Evolutionary conservation across 2,797 vertebrate species (phyloP), one percentile per base, ranked within the genome.

Genomic region (Cuculus canorus): DNA sequence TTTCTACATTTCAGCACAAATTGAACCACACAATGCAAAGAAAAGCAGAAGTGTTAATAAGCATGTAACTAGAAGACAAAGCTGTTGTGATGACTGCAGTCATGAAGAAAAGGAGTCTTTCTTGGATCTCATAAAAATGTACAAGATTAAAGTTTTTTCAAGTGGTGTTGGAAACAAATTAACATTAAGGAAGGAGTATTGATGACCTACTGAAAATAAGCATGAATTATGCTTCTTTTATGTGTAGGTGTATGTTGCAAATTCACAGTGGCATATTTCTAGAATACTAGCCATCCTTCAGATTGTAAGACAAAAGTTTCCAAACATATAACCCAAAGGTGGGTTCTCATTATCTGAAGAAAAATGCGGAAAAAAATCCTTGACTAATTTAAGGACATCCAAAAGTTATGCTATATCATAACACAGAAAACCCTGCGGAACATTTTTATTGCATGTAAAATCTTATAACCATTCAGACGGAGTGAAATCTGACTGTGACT

Each of bases 41-140:
- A 85, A 95, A 88, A 92, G 43, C 30, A 59, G 69, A 88, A 90
- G 30, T 79, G 90, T 86, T 94, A 92, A 85, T 71, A 95, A 92
- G 56, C 61, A 57, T 13, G 23, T 85, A 90, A 85, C 50, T 78
- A 47, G 73, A 87, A 81, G 60, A 72, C 16, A 93, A 89, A 94
- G 37, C 65, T 79, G 27, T 60, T 39, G 4, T 35, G 43, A 70
- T 63, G 43, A 73, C 28, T 1, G 3, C 2, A 11, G 68, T 52
- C 52, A 45, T 10, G 27, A 43, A 73, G 72, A 73, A 95, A 80
- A 86, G 73, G 5, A 85, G 33, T 82, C 48, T 47, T 92, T 61
- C 43, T 35, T 79, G 32, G 50, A 65, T 82, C 61, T 82, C 37
- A 52, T 64, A 21, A 75, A 92, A 96, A 85, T 35, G 11, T 33